These are phyloP conservation scores for Antedon mediterranea DNA, from an alignment of 53 echinoderm and acorn worm species.

Conservation along the genomic window DNA sequence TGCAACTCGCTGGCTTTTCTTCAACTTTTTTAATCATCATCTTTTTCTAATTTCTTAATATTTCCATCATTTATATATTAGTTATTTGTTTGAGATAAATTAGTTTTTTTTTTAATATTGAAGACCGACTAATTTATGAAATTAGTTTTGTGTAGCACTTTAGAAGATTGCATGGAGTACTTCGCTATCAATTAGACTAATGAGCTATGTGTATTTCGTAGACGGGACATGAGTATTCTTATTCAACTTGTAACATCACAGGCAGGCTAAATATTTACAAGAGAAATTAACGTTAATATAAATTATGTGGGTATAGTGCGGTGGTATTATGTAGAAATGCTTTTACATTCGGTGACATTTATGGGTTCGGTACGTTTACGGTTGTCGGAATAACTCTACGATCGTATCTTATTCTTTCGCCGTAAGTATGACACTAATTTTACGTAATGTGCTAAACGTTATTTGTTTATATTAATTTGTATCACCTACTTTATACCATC, in stretches of 20 bases:
- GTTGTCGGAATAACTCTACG: neutral
- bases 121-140: conserved; percentile 23
- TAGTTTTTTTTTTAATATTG: conserved; percentile 32
- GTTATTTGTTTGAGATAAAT: conserved; percentile 69
- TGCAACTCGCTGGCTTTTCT: neutral
- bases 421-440: neutral
- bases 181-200: conserved; percentile 43
- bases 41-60: conserved; percentile 35
- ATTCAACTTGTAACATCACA: neutral
- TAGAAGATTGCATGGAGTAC: conserved; percentile 20
- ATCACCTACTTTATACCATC: too few relatives aligned
- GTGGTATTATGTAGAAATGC: neutral
- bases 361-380: neutral
- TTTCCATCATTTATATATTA: conserved; percentile 64
- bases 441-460: too few relatives aligned
- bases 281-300: neutral
- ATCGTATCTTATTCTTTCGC: neutral
- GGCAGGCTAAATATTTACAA: neutral
- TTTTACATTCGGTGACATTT: neutral
- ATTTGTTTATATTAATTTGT: too few relatives aligned
- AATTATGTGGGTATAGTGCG: neutral
- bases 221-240: neutral
- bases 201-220: conserved; percentile 9
- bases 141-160: conserved; percentile 40
- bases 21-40: conserved; percentile 4